A percentile compares a stretch with the other conserved stretches of the same genome.
These are phyloP conservation scores for Formica aserva DNA, from an alignment of 2,888 invertebrate genomes.

Conservation along the genomic window DNA sequence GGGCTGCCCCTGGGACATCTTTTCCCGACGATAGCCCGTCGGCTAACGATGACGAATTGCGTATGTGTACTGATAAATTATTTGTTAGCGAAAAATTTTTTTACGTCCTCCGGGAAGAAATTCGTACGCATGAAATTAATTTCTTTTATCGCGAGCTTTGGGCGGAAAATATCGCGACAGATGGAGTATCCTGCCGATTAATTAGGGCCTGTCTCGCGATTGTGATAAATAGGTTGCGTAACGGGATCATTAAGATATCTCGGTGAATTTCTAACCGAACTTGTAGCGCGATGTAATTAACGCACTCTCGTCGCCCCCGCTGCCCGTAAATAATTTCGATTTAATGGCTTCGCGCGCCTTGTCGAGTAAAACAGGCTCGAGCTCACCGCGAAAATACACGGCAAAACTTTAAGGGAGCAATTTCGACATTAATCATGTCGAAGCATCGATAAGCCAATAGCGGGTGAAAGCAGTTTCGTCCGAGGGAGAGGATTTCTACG, in stretches of 20 bases:
- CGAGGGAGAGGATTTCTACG: not conserved
- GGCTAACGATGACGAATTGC: conserved; percentile 59
- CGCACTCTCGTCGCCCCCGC: conserved; percentile 61
- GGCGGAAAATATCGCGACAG: conserved; percentile 56
- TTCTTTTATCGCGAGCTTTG: conserved; percentile 25
- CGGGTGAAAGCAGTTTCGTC: conserved; percentile 1
- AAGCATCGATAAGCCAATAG: conserved; percentile 1
- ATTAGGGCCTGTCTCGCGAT: conserved; percentile 77
- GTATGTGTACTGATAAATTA: conserved; percentile 43
- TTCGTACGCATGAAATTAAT: conserved; percentile 42
- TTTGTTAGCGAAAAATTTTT: conserved; percentile 37
- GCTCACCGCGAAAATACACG: not conserved
- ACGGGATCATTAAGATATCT: conserved; percentile 79
- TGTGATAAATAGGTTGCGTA: conserved; percentile 80
- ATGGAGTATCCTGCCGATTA: conserved; percentile 77
- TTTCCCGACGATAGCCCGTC: conserved; percentile 6
- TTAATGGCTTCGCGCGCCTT: conserved; percentile 13
- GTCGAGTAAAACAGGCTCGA: not conserved
- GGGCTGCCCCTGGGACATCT: conserved; percentile 9
- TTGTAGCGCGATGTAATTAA: conserved; percentile 73
- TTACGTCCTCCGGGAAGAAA: not conserved
- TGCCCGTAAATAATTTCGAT: conserved; percentile 56
- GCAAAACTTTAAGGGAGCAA: not conserved
- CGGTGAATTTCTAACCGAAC: conserved; percentile 72
- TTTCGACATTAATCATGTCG: conserved; percentile 10